These are phyloP conservation scores for Pampusana beccarii DNA, from an alignment of 2,113 vertebrate species.

Conservation along the genomic window DNA sequence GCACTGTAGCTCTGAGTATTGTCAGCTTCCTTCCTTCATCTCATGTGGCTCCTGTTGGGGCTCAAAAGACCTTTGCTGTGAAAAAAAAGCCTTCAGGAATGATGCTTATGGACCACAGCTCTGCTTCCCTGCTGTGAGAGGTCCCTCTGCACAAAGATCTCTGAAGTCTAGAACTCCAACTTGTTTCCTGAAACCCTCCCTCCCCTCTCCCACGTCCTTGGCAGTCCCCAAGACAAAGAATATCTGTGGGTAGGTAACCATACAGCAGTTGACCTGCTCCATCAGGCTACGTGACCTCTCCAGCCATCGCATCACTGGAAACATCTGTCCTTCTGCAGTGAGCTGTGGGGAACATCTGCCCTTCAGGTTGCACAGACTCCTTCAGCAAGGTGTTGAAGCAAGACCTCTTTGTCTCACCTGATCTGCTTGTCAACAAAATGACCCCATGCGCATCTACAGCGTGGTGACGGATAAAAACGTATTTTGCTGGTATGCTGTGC, in stretches of 20 bases:
- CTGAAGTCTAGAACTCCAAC: not conserved
- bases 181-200: not conserved
- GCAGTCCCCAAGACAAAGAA: not conserved
- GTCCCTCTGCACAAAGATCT: not conserved
- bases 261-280: fast-evolving
- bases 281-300: fast-evolving
- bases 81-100: not conserved
- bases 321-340: not conserved
- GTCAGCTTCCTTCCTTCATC: not conserved
- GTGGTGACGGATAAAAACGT: not conserved
- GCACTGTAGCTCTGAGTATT: not conserved
- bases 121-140: not conserved
- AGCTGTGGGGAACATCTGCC: not conserved
- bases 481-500: not conserved
- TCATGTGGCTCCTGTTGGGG: not conserved
- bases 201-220: not conserved
- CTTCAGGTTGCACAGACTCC: not conserved
- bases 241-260: not conserved
- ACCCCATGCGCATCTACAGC: fast-evolving
- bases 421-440: not conserved
- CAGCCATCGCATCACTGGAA: not conserved
- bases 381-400: not conserved
- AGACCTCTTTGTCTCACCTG: not conserved
- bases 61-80: not conserved
- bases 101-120: not conserved